Percentiles rank a stretch among this genome's conserved stretches.
phyloP scores from a whole-genome alignment of 2,888 invertebrate species.

The Piscicola geometra region DNA sequence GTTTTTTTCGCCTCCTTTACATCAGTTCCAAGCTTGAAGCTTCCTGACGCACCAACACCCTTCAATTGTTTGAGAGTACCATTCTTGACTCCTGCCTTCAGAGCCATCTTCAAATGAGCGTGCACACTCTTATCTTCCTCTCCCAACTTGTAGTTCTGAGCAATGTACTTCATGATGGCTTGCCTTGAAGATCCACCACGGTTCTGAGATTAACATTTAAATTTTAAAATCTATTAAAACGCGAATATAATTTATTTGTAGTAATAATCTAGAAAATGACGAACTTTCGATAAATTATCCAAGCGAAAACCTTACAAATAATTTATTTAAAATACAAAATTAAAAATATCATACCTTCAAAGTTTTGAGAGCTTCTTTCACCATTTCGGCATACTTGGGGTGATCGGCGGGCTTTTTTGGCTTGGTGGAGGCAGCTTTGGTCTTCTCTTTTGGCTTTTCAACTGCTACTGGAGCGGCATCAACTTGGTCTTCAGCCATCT shows the following conservation, averaged over 20 bases:
- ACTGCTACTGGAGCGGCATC: slow-evolving; percentile 25
- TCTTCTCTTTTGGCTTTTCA: slow-evolving; percentile 30
- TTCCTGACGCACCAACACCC: slow-evolving; percentile 44
- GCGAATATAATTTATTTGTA: too few relatives aligned
- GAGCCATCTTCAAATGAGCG: slow-evolving; percentile 54
- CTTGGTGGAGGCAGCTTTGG: slow-evolving; percentile 43
- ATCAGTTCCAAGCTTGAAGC: slow-evolving; percentile 43
- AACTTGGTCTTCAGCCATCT: slow-evolving; percentile 29
- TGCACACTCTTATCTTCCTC: slow-evolving; percentile 51
- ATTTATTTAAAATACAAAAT: too few relatives aligned
- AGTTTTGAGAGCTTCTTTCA: slow-evolving; percentile 53
- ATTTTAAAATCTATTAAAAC: not conserved
- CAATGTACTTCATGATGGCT: slow-evolving; percentile 57
- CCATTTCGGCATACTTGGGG: slow-evolving; percentile 56
- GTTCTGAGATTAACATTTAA: slow-evolving; percentile 45
- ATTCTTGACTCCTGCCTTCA: slow-evolving; percentile 54
- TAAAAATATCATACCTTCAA: slow-evolving; percentile 50
- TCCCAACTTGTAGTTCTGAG: slow-evolving; percentile 55
- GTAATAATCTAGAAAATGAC: too few relatives aligned
- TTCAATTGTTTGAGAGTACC: slow-evolving; percentile 53
- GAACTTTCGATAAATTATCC: not conserved
- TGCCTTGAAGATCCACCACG: slow-evolving; percentile 57
- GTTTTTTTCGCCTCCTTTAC: slow-evolving; percentile 33
- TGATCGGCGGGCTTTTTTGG: slow-evolving; percentile 51
- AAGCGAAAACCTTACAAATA: not conserved